Evolutionary conservation across 2,113 vertebrate species (phyloP), one percentile per base, ranked within the genome.

Genomic region (Sapajus apella): DNA sequence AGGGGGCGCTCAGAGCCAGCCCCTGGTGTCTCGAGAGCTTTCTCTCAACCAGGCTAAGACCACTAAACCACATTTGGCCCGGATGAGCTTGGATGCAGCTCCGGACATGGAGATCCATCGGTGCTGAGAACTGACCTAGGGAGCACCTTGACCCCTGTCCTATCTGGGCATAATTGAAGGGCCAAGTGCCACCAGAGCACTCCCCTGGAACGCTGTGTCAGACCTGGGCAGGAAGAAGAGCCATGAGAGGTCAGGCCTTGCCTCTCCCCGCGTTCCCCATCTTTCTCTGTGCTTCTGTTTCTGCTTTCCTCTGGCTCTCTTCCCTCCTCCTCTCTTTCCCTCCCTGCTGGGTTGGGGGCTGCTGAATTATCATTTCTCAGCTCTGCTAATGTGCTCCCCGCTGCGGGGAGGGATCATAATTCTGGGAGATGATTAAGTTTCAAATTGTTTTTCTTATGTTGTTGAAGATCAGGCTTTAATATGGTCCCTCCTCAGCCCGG

Each of bases 341-440:
- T 97, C 95, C 98, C 98, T 97, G 97, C 98, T 97, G 98, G 96
- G 96, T 79, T 96, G 96, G 96, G 97, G 97, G 97, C 96, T 98
- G 96, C 98, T 97, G 98, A 98, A 97, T 98, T 98, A 97, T 97
- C 97, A 97, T 98, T 98, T 98, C 98, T 95, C 97, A 76, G 97
- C 94, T 98, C 96, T 95, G 94, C 95, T 98, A 98, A 98, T 98
- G 98, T 97, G 96, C 97, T 97, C 90, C 98, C 98, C 47, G 97
- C 97, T 98, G 98, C 0, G 96, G 96, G 95, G 94, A 98, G 98
- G 97, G 96, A 98, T 97, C 98, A 96, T 97, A 97, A 98, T 98
- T 98, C 98, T 97, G 95, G 96, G 90, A 98, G 97, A 98, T 97
- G 98, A 98, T 98, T 98, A 98, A 97, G 96, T 98, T 98, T 98